These are phyloP conservation scores for Crypturellus tataupa DNA, from an alignment of 2,797 vertebrate species.

Conservation along the genomic window DNA sequence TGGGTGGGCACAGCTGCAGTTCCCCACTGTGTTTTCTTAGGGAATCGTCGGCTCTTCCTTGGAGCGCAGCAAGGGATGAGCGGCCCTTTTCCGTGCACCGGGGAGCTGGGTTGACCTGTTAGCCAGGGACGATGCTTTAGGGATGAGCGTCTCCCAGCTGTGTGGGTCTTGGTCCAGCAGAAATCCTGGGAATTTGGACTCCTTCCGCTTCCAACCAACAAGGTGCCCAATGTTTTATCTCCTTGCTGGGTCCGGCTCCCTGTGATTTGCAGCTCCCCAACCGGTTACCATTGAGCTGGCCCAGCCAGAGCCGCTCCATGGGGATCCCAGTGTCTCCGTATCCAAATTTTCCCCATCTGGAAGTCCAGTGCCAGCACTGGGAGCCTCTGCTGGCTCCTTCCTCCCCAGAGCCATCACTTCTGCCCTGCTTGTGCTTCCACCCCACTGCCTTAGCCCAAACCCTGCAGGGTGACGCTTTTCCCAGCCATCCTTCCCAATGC, in stretches of 20 bases:
- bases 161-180: neutral
- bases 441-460: neutral
- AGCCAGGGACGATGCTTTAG: fast-evolving
- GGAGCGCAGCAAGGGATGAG: too few species aligned
- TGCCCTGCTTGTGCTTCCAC: neutral
- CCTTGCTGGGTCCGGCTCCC: conserved; percentile 77
- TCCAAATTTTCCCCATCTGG: neutral
- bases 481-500: conserved; percentile 19
- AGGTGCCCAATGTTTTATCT: conserved; percentile 68
- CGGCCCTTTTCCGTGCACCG: fast-evolving
- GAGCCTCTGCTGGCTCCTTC: fast-evolving
- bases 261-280: conserved; percentile 47
- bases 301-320: neutral
- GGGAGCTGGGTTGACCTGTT: fast-evolving
- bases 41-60: too few species aligned
- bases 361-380: fast-evolving
- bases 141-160: neutral
- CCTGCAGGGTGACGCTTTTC: neutral
- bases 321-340: neutral
- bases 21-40: conserved; percentile 40
- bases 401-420: fast-evolving
- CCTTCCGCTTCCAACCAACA: conserved; percentile 71
- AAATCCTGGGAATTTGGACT: conserved; percentile 53
- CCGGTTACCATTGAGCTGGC: neutral
- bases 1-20: conserved; percentile 73